These are phyloP conservation scores for Eptatretus burgeri DNA, from an alignment of 2,113 vertebrate species.

Conservation along the genomic window DNA sequence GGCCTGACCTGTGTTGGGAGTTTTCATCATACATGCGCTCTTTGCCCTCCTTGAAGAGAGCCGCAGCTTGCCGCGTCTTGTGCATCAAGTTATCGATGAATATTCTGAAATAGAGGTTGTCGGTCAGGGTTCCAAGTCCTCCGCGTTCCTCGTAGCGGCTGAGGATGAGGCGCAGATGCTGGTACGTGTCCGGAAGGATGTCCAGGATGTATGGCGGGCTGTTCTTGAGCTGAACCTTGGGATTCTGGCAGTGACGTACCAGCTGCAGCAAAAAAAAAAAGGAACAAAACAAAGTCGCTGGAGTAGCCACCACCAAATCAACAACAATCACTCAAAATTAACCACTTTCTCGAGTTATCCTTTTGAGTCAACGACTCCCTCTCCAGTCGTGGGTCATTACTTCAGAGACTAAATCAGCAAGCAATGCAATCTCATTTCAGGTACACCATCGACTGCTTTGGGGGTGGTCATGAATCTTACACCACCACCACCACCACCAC, in stretches of 20 bases:
- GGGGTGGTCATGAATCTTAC: too few relatives aligned
- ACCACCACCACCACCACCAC: too few relatives aligned
- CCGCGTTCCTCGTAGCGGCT: conserved; percentile 53
- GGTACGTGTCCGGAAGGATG: conserved; percentile 82
- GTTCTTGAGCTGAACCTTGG: conserved; percentile 82
- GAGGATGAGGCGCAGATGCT: conserved; percentile 69
- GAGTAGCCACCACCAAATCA: too few relatives aligned
- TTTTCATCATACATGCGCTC: conserved; percentile 97
- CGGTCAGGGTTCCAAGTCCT: conserved; percentile 84
- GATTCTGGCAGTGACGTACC: conserved; percentile 83
- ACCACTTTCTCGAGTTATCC: too few relatives aligned
- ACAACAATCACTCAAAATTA: too few relatives aligned
- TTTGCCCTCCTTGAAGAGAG: conserved; percentile 90
- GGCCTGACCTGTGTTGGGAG: conserved; percentile 50
- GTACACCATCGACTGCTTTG: too few relatives aligned
- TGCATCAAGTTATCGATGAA: conserved; percentile 97
- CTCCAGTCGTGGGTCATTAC: too few relatives aligned
- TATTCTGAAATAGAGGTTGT: conserved; percentile 85
- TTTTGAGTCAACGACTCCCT: too few relatives aligned
- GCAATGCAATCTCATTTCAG: too few relatives aligned
- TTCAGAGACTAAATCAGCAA: too few relatives aligned
- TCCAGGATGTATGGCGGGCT: conserved; percentile 95
- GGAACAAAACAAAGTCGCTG: too few relatives aligned
- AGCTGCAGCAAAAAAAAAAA: conserved; percentile 31
- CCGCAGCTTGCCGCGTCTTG: conserved; percentile 96